Conservation (phyloP, 1,140 invertebrate species). For the Brachionus asplanchnoidis region DNA sequence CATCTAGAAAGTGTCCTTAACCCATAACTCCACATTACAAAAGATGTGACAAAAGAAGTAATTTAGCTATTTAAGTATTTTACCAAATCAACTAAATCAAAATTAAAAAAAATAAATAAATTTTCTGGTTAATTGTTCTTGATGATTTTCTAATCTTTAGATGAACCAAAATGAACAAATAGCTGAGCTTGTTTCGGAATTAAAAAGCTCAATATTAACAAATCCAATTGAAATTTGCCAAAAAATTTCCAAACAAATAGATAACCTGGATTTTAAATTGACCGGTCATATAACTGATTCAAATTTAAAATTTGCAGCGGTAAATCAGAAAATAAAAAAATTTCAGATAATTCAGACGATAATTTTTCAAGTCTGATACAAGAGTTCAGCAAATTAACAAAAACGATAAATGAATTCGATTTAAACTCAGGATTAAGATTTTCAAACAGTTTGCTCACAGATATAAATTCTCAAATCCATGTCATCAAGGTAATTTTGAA, state of each 20-base stretch:
- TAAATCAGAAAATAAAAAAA: neutral
- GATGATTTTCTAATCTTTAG: too few relatives aligned
- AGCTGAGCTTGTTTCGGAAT: neutral
- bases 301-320: neutral
- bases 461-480: neutral
- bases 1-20: too few relatives aligned
- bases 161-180: neutral
- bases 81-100: too few relatives aligned
- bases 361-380: too few relatives aligned
- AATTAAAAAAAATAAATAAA: too few relatives aligned
- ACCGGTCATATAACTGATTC: neutral
- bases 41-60: too few relatives aligned
- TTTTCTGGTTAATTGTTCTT: too few relatives aligned
- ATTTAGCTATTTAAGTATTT: too few relatives aligned
- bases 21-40: too few relatives aligned
- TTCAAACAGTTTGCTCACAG: neutral
- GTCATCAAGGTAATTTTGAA: neutral
- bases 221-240: neutral
- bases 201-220: neutral
- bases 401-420: too few relatives aligned
- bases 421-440: neutral
- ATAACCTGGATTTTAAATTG: neutral
- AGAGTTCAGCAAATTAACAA: too few relatives aligned
- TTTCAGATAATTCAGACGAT: too few relatives aligned
- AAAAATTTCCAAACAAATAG: neutral